Evolutionary conservation across 2,888 invertebrate genomes (phyloP).

Genomic region (Leucophenga montana): DNA sequence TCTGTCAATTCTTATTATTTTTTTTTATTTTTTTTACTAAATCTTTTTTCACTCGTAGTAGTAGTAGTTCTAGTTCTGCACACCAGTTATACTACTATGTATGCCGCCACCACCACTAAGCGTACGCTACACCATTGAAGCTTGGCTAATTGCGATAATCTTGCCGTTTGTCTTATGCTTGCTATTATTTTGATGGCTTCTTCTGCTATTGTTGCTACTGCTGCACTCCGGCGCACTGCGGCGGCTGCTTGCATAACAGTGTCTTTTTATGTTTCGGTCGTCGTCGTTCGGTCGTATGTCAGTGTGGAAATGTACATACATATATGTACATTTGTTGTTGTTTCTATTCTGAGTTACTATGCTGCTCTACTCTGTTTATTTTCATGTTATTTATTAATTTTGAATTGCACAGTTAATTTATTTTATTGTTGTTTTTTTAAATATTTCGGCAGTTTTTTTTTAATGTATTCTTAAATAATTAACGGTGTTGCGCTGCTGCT

Average conservation of each 20-base stretch:
- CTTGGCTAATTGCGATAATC: background rate
- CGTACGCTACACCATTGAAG: background rate
- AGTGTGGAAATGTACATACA: background rate
- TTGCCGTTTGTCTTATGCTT: background rate
- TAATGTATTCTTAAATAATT: background rate
- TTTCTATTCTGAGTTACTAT: conserved; percentile 21
- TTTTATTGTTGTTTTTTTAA: background rate
- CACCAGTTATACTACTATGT: too few relatives aligned
- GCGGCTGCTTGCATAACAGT: conserved; percentile 58
- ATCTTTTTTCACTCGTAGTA: too few relatives aligned
- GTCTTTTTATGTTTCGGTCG: conserved; percentile 26
- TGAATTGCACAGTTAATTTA: background rate
- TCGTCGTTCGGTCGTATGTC: conserved; percentile 35
- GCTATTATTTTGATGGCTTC: conserved; percentile 7
- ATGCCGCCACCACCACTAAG: too few relatives aligned
- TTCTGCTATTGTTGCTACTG: conserved; percentile 43
- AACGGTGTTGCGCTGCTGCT: background rate
- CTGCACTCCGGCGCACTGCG: conserved; percentile 25
- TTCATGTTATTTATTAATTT: background rate
- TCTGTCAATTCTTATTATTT: too few relatives aligned
- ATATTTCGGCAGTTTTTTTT: background rate
- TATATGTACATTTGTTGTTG: conserved; percentile 17
- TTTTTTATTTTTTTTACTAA: background rate
- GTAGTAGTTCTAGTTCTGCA: too few relatives aligned
- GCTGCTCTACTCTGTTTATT: conserved; percentile 7